These are phyloP conservation scores for Platanista minor DNA, from an alignment of 2,113 vertebrate genomes.

Conservation along the genomic window DNA sequence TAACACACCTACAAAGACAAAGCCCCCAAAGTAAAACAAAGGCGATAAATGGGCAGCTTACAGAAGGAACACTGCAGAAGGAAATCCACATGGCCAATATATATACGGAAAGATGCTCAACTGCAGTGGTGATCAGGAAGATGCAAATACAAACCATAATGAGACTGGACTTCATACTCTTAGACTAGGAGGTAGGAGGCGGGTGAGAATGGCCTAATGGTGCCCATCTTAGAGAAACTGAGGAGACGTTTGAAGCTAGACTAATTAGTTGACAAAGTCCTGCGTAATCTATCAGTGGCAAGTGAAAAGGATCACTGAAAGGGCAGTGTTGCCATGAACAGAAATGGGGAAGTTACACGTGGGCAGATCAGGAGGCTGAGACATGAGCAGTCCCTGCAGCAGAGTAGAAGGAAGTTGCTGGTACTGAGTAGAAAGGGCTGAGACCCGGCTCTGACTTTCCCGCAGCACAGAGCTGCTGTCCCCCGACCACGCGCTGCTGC, in stretches of 20 bases:
- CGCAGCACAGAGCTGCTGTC: too few species aligned
- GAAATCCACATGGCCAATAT: background rate
- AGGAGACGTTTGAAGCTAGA: background rate
- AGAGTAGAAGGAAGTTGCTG: background rate
- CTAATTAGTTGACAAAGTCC: background rate
- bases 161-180: background rate
- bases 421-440: background rate
- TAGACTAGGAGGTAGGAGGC: background rate
- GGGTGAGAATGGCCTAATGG: background rate
- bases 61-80: background rate
- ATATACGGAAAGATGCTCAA: background rate
- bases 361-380: background rate
- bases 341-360: background rate
- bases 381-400: background rate
- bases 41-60: background rate
- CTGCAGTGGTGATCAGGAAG: background rate
- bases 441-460: background rate
- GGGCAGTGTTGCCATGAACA: background rate
- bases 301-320: background rate
- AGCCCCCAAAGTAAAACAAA: background rate
- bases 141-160: background rate
- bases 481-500: accelerated
- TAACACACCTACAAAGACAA: background rate
- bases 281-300: background rate
- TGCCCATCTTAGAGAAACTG: background rate